These are phyloP conservation scores for Tylochromis polylepis DNA, from an alignment of 2,113 vertebrate species.

Conservation along the genomic window DNA sequence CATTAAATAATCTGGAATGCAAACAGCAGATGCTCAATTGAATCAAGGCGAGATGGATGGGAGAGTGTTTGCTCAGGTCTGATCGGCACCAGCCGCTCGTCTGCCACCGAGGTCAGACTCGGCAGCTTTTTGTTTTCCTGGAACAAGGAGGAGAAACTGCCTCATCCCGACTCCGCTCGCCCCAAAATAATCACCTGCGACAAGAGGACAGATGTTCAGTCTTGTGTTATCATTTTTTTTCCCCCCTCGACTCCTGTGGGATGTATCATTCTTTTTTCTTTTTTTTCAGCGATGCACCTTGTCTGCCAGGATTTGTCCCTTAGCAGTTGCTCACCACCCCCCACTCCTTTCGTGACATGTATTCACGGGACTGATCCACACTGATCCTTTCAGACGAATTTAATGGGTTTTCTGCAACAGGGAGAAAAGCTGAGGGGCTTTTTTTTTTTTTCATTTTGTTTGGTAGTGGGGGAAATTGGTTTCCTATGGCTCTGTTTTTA, in stretches of 20 bases:
- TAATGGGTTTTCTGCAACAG: constrained; percentile 42
- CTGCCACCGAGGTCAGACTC: neutral
- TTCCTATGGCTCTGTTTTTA: constrained; percentile 31
- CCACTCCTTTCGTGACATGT: neutral
- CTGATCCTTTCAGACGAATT: neutral
- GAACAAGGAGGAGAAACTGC: constrained; percentile 17
- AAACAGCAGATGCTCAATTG: constrained; percentile 5
- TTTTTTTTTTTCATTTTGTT: neutral
- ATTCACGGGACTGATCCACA: neutral
- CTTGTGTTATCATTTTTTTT: neutral
- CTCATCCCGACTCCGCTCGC: neutral
- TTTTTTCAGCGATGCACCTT: neutral
- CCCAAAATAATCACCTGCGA: constrained; percentile 37
- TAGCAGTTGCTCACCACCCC: neutral
- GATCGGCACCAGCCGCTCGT: neutral
- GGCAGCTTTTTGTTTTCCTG: neutral
- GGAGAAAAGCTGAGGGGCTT: neutral
- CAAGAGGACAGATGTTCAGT: constrained; percentile 37
- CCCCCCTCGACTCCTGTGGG: neutral
- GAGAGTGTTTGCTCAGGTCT: neutral
- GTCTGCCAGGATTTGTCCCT: constrained; percentile 26
- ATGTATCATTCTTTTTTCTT: neutral
- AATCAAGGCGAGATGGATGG: neutral
- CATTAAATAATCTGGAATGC: neutral
- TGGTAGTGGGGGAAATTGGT: constrained; percentile 19